A percentile compares a stretch with the other conserved stretches of the same genome.
phyloP scores from a whole-genome alignment of 2,888 invertebrate genomes.

The Drosophila imparisetae region DNA sequence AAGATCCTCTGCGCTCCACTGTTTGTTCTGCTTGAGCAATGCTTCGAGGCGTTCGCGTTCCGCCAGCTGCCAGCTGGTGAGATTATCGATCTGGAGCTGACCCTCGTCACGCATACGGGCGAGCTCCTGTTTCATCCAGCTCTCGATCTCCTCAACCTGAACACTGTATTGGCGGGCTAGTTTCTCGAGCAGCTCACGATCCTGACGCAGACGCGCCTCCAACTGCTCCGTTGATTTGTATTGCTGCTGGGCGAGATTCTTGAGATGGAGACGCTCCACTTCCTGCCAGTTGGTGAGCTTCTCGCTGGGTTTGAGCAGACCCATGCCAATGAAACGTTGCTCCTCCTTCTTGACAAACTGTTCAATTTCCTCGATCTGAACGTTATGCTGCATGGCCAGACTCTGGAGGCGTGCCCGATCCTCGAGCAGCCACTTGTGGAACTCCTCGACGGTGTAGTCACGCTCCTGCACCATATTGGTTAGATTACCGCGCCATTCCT shows the following conservation, averaged over 20 bases:
- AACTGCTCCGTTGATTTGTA: constrained; percentile 83
- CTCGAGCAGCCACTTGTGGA: constrained; percentile 81
- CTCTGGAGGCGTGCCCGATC: constrained; percentile 79
- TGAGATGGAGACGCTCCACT: constrained; percentile 81
- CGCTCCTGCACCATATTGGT: constrained; percentile 81
- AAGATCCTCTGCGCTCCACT: constrained; percentile 81
- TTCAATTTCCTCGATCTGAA: constrained; percentile 82
- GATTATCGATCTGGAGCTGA: constrained; percentile 81
- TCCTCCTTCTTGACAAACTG: constrained; percentile 81
- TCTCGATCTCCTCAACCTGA: constrained; percentile 82
- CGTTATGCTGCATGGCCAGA: constrained; percentile 82
- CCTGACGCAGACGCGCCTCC: constrained; percentile 80
- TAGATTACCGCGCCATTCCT: constrained; percentile 81
- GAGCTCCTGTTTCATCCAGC: constrained; percentile 82
- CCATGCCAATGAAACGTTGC: constrained; percentile 80
- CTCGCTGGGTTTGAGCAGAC: constrained; percentile 81
- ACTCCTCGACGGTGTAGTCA: constrained; percentile 82
- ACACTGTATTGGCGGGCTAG: constrained; percentile 82
- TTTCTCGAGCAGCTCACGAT: constrained; percentile 79
- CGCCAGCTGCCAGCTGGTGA: constrained; percentile 81
- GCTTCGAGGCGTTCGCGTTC: constrained; percentile 78
- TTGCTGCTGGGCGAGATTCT: constrained; percentile 79
- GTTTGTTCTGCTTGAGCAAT: constrained; percentile 76
- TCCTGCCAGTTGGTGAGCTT: constrained; percentile 82
- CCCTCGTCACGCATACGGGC: constrained; percentile 82